Evolutionary conservation across 2,888 invertebrate species (phyloP), one percentile per base, ranked within the genome.

Genomic region (Patella depressa): DNA sequence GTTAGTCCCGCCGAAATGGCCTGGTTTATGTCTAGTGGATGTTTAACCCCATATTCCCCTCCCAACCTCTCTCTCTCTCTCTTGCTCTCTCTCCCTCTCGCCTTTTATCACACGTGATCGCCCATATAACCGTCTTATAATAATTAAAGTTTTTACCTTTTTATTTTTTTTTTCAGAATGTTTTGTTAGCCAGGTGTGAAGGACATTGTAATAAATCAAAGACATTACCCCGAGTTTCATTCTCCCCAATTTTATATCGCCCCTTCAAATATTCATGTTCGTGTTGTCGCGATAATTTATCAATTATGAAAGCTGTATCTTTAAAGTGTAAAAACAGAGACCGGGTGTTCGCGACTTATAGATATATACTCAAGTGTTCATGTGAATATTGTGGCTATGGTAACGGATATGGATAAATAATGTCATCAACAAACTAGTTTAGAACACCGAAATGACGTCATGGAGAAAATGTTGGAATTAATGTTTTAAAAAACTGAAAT

Each of bases 231-330:
- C 73, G 81, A 4, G 77, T 84, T 54, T 80, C 84, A 3, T 85
- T 85, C 71, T 78, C 81, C 24, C 84, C 85, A 2, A 82, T 85
- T 19, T 73, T 84, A 19, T 79, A 80, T 55, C 76, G 76, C 14
- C 85, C 84, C 15, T 85, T 85, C 74, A 80, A 74, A 19, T 81
- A 85, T 70, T 72, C 75, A 34, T 84, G 85, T 76, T 76, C 76
- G 74, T 84, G 84, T 74, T 85, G 85, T 70, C 72, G 80, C n/a
- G 83, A 83, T 53, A 55, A 72, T 17, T 73, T 84, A 65, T 85
- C 85, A 34, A 80, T 85, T 70, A 84, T 85, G 84, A 84, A 84
- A 54, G 85, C 85, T 15, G 83, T 84, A 15, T 53, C 79, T 0
- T 73, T 85, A 15, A 71, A 78, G 34, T 85, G 85, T 78, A 75